phyloP scores from a whole-genome alignment of 2,797 vertebrate species.

The Vespertilio murinus region DNA sequence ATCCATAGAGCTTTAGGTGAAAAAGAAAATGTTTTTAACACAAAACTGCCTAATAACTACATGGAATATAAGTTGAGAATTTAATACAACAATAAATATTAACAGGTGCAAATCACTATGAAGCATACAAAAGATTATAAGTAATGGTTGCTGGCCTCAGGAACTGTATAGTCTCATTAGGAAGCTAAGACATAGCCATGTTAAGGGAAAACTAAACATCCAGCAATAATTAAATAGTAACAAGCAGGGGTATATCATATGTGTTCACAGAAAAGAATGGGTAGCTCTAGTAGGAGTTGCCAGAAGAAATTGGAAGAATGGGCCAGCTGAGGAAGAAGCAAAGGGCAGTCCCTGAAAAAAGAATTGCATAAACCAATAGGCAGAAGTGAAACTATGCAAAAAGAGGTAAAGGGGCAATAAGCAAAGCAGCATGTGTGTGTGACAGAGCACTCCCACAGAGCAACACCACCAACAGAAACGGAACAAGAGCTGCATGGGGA shows the following conservation, averaged over 20 bases:
- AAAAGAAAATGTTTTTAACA: slow-evolving; percentile 1
- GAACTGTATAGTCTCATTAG: neutral
- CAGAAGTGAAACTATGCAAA: neutral
- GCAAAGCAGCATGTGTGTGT: neutral
- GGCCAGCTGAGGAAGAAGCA: neutral
- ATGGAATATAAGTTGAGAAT: neutral
- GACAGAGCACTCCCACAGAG: neutral
- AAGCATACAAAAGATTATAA: neutral
- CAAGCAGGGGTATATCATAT: neutral
- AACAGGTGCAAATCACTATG: neutral
- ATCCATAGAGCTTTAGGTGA: neutral
- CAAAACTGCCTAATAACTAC: slow-evolving; percentile 19
- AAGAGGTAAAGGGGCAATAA: neutral
- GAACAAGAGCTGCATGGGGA: neutral
- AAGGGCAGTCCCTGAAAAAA: neutral
- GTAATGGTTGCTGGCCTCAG: neutral
- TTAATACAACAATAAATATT: slow-evolving; percentile 54
- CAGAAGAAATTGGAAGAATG: neutral
- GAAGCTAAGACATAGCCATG: neutral
- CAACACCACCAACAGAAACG: neutral
- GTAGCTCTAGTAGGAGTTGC: neutral
- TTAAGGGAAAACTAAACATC: neutral
- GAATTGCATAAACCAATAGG: neutral
- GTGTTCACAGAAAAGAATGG: neutral
- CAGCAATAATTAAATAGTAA: neutral